Percentiles rank a stretch among this genome's conserved stretches.
Conservation (phyloP, 2,888 invertebrate genomes). For the Sipha maydis region DNA sequence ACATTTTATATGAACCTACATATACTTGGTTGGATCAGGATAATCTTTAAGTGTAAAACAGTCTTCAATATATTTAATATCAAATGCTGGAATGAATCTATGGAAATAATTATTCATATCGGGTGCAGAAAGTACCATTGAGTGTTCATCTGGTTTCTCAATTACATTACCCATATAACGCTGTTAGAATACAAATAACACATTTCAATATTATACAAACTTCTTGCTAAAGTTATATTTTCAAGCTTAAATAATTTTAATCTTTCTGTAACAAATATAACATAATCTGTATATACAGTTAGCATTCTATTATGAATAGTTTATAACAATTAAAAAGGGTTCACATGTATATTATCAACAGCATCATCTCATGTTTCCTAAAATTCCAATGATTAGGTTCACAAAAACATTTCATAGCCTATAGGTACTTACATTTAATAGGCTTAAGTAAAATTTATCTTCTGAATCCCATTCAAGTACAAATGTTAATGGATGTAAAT, state of each 20-base stretch:
- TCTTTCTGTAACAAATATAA: too few relatives aligned
- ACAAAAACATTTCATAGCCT: neutral
- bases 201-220: neutral
- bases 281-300: too few relatives aligned
- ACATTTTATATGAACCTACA: conserved; percentile 2
- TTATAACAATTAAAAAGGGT: too few relatives aligned
- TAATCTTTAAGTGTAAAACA: conserved; percentile 6
- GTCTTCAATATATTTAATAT: conserved; percentile 37
- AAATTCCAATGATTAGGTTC: too few relatives aligned
- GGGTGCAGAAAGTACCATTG: neutral
- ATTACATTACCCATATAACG: neutral
- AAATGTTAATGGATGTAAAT: neutral
- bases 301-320: too few relatives aligned
- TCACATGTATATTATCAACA: too few relatives aligned
- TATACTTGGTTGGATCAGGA: conserved; percentile 37
- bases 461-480: neutral
- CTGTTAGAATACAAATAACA: conserved; percentile 3
- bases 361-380: too few relatives aligned
- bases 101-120: neutral
- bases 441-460: neutral
- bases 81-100: neutral
- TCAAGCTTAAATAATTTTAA: neutral
- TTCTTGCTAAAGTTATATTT: neutral
- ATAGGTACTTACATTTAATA: conserved; percentile 16
- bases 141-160: neutral